Base-by-base conservation (phyloP, 2,797 vertebrate genomes). In the Adelosebastes latens region DNA sequence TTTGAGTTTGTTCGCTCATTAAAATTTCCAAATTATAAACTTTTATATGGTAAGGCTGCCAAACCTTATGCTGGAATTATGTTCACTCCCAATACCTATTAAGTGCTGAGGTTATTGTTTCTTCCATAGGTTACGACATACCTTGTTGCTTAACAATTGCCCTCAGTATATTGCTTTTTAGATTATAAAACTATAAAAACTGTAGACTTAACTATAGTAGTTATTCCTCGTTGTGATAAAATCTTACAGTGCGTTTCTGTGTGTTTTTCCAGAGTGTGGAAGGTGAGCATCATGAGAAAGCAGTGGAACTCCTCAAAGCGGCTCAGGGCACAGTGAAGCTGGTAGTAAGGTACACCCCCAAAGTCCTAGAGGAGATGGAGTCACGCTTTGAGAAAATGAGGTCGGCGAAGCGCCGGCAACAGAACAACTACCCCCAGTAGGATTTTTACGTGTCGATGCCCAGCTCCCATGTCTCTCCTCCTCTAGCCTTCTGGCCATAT, bases 321-420 rank as follows among this genome's bases (percentile, higher is more conserved):
- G 98, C 98, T 65, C 98, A 99, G 93, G 97, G 98, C 8, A 99
- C 98, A 65, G 98, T 99, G 75, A 99, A 99, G 81, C 93, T 99
- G 86, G 98, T 99, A n/a, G 98, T 99, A 52, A 96, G 98, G 42
- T 99, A 99, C 89, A 99, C 98, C 22, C 98, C 98, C 6, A 98
- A 98, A 88, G 98, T 99, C 82, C 94, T 99, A 9, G 98, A 99
- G 94, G 98, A 99, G 85, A 99, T 99, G 98, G 98, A 99, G 91
- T 99, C 97, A 0, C 97, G 98, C 85, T 99, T 99, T 93, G 98
- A 99, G 92, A 99, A 99, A 95, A 98, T 99, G 98, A 97, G 98
- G 94, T 99, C 98, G 1, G 98, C 98, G 22, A 99, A 98, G 93
- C 97, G 98, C 94, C 96, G 98, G 78, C 98, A 99, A 95, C 98